phyloP scores from a whole-genome alignment of 2,888 invertebrate genomes.

The Tortricodes alternella region DNA sequence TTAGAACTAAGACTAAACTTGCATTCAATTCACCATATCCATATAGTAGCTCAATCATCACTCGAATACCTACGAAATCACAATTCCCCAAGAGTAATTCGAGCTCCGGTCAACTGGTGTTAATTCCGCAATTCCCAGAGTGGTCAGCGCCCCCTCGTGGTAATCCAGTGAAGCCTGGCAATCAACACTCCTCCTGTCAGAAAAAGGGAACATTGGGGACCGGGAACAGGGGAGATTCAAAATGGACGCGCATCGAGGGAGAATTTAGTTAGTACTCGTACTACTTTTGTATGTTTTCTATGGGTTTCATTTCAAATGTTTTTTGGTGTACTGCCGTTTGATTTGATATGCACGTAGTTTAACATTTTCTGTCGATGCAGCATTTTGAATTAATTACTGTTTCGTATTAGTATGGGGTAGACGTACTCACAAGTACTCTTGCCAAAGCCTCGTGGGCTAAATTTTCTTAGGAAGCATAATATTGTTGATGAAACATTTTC shows the following conservation, averaged over 20 bases:
- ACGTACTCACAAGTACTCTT: too few relatives aligned
- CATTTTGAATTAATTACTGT: too few relatives aligned
- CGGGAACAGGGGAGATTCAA: conserved; percentile 41
- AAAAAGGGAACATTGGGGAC: conserved; percentile 46
- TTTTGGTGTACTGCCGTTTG: too few relatives aligned
- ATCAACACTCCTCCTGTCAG: conserved; percentile 67
- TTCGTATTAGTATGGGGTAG: too few relatives aligned
- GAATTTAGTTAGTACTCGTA: conserved; percentile 9
- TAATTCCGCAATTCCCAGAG: conserved; percentile 71
- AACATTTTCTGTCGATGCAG: too few relatives aligned
- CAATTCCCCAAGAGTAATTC: conserved; percentile 29
- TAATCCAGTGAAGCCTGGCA: conserved; percentile 76
- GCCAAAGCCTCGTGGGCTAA: too few relatives aligned
- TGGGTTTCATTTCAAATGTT: too few relatives aligned
- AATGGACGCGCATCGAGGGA: conserved; percentile 43
- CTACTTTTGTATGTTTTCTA: background rate
- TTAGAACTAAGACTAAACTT: too few relatives aligned
- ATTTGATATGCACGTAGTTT: too few relatives aligned
- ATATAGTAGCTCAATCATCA: too few relatives aligned
- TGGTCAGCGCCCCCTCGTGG: conserved; percentile 65
- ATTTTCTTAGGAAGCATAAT: conserved; percentile 8
- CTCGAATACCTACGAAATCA: conserved; percentile 16
- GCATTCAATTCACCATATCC: too few relatives aligned
- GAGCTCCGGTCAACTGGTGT: conserved; percentile 43
- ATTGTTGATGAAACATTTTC: background rate